These are phyloP conservation scores for Grapholita molesta DNA, from an alignment of 1,140 invertebrate genomes.

Conservation along the genomic window DNA sequence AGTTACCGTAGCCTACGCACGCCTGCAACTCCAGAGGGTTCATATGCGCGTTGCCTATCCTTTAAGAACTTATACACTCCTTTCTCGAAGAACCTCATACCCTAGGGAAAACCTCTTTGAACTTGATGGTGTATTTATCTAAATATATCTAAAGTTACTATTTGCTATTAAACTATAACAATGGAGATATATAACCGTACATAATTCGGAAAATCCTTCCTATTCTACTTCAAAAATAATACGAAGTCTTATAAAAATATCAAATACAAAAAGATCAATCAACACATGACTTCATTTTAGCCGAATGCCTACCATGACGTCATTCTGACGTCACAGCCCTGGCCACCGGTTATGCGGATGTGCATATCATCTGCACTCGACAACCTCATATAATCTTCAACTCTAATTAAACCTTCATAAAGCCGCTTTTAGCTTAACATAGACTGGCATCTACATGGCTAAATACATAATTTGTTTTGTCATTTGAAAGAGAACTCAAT, in stretches of 20 bases:
- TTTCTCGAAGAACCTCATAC: too few species aligned
- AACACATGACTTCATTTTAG: neutral
- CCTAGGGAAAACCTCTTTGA: too few species aligned
- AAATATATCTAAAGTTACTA: too few species aligned
- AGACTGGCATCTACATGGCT: neutral
- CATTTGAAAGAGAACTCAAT: neutral
- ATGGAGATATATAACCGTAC: too few species aligned
- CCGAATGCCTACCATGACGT: neutral
- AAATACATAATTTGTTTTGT: neutral
- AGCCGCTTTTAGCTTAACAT: neutral
- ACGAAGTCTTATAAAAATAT: neutral
- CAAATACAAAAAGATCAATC: neutral
- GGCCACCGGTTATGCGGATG: neutral
- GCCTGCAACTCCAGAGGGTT: too few species aligned
- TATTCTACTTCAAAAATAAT: too few species aligned
- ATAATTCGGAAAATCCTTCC: too few species aligned
- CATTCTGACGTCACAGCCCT: neutral
- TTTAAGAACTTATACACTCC: too few species aligned
- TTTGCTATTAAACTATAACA: too few species aligned
- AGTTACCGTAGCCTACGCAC: too few species aligned
- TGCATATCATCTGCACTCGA: neutral
- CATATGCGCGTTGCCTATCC: too few species aligned
- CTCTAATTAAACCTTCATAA: neutral
- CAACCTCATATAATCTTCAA: neutral
- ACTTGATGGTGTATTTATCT: too few species aligned